Percentiles rank a stretch among this genome's conserved stretches.
These are phyloP conservation scores for Dromaius novaehollandiae DNA, from an alignment of 2,113 vertebrate genomes.

Conservation along the genomic window DNA sequence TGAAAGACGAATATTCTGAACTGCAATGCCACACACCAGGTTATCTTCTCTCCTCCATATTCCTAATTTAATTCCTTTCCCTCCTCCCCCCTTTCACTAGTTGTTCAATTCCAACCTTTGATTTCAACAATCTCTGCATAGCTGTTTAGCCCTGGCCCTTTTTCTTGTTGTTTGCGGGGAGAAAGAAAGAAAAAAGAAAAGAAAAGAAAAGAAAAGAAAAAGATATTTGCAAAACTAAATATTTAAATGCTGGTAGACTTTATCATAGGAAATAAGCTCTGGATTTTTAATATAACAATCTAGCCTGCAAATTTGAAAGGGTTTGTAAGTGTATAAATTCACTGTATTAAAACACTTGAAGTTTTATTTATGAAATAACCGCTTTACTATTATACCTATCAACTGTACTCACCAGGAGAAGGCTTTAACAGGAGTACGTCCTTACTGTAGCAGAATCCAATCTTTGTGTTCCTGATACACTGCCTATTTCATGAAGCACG, in stretches of 20 bases:
- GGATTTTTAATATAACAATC: neutral
- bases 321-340: neutral
- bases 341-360: neutral
- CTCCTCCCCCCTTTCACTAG: neutral
- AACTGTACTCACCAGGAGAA: slow-evolving; percentile 80
- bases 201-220: neutral
- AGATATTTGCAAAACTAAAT: neutral
- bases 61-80: neutral
- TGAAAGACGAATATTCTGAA: neutral
- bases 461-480: slow-evolving; percentile 90
- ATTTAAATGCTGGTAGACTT: neutral
- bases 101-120: neutral
- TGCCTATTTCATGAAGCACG: slow-evolving; percentile 81
- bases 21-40: neutral
- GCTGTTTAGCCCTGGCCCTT: neutral
- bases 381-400: slow-evolving; percentile 5
- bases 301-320: neutral
- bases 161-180: neutral
- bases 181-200: neutral
- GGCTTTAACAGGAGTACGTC: slow-evolving; percentile 97
- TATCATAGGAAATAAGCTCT: neutral
- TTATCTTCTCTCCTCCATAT: neutral
- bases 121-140: neutral
- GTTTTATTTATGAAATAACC: neutral
- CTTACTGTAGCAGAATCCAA: slow-evolving; percentile 96